Evolutionary conservation across 2,797 vertebrate species (phyloP).

Genomic region (Gymnoscopelus microlampas): DNA sequence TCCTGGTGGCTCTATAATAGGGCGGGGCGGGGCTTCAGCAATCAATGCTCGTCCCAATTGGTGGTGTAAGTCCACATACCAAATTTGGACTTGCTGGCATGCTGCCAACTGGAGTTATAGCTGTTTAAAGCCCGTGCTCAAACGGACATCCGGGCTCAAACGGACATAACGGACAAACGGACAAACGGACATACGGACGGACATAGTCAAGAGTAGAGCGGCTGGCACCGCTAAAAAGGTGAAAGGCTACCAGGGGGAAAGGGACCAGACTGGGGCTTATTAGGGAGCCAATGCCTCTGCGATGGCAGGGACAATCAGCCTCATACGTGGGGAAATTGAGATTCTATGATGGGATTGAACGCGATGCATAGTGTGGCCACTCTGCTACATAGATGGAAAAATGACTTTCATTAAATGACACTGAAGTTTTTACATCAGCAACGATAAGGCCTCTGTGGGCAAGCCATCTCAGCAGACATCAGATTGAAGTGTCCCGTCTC

Average conservation of each 20-base stretch:
- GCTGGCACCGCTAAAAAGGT: slow-evolving; percentile 18
- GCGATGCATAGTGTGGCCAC: slow-evolving; percentile 35
- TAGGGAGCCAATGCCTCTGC: slow-evolving; percentile 1
- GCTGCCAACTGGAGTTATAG: too few relatives aligned
- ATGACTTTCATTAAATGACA: slow-evolving; percentile 73
- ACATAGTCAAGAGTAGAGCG: too few relatives aligned
- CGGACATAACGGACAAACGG: too few relatives aligned
- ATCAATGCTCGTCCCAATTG: too few relatives aligned
- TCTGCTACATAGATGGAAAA: slow-evolving; percentile 45
- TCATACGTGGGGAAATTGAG: slow-evolving; percentile 40
- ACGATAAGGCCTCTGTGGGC: slow-evolving; percentile 61
- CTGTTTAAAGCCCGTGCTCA: too few relatives aligned
- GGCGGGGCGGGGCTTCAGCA: too few relatives aligned
- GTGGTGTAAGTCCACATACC: too few relatives aligned
- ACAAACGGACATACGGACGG: too few relatives aligned
- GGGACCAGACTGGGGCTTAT: slow-evolving; percentile 21
- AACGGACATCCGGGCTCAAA: too few relatives aligned
- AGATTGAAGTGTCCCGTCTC: slow-evolving; percentile 47
- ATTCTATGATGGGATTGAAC: slow-evolving; percentile 37
- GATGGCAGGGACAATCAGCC: slow-evolving; percentile 36
- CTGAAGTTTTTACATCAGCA: slow-evolving; percentile 62
- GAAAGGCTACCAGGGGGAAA: slow-evolving; percentile 15
- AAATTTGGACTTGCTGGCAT: too few relatives aligned
- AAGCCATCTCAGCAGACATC: slow-evolving; percentile 20
- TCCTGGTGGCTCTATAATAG: too few relatives aligned